A percentile compares a stretch with the other conserved stretches of the same genome.
Evolutionary conservation across 2,888 invertebrate species (phyloP).

Genomic region (Cyclophora punctaria): DNA sequence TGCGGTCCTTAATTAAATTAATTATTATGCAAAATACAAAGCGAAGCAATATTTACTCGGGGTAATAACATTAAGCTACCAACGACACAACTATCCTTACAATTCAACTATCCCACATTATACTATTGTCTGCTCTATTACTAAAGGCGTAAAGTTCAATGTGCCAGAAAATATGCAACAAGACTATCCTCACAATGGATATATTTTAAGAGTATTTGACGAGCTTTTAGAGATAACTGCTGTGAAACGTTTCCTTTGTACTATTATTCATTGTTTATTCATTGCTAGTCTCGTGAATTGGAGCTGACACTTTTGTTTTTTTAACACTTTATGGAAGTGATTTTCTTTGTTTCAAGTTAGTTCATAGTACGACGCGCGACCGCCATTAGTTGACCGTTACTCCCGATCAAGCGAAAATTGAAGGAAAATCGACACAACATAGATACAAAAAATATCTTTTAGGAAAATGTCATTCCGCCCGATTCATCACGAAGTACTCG

Average conservation of each 20-base stretch:
- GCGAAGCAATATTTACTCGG: slow-evolving; percentile 25
- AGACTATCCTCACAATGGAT: slow-evolving; percentile 31
- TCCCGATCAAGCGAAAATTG: neutral
- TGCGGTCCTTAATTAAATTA: slow-evolving; percentile 10
- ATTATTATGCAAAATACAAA: slow-evolving; percentile 19
- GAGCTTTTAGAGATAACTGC: slow-evolving; percentile 63
- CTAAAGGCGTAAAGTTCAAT: slow-evolving; percentile 23
- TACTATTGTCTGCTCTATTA: slow-evolving; percentile 22
- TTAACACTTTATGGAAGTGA: slow-evolving; percentile 28
- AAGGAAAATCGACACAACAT: too few relatives aligned
- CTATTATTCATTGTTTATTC: slow-evolving; percentile 64
- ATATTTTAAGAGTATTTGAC: slow-evolving; percentile 58
- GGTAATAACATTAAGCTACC: slow-evolving; percentile 22
- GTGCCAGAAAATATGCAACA: slow-evolving; percentile 13
- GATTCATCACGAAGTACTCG: too few relatives aligned
- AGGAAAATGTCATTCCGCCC: too few relatives aligned
- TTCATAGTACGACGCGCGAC: slow-evolving; percentile 7
- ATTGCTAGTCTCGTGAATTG: slow-evolving; percentile 39
- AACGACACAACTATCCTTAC: slow-evolving; percentile 6
- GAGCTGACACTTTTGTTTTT: slow-evolving; percentile 40
- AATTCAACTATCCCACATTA: slow-evolving; percentile 3
- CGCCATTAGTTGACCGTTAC: neutral
- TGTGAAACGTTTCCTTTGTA: slow-evolving; percentile 61
- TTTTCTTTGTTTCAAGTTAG: slow-evolving; percentile 32
- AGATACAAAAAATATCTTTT: too few relatives aligned